These are phyloP conservation scores for Drosophila tanythrix DNA, from an alignment of 2,888 invertebrate genomes.

Conservation along the genomic window DNA sequence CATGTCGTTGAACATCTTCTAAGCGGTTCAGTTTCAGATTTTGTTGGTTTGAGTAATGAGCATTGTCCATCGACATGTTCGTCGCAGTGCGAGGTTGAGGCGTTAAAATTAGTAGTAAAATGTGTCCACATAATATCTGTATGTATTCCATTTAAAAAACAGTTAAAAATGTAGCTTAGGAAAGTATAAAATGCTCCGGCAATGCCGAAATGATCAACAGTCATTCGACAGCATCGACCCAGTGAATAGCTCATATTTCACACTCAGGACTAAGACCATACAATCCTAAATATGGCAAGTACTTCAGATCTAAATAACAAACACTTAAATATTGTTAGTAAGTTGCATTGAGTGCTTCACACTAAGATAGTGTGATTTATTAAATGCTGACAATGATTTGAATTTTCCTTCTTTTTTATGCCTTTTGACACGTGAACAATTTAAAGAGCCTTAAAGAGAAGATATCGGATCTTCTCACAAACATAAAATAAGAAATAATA, in stretches of 20 bases:
- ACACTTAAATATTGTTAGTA: background rate
- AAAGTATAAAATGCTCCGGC: conserved; percentile 62
- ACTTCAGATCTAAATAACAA: background rate
- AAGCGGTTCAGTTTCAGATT: conserved; percentile 33
- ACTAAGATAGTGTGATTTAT: background rate
- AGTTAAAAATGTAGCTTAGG: conserved; percentile 26
- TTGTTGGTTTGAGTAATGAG: conserved; percentile 66
- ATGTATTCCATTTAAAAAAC: conserved; percentile 49
- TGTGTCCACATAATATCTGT: conserved; percentile 41
- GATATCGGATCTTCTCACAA: too few species aligned
- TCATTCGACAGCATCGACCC: conserved; percentile 45
- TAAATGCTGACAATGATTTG: background rate
- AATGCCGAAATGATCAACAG: conserved; percentile 47
- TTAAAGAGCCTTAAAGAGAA: background rate
- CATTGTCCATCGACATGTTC: conserved; percentile 60
- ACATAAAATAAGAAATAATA: background rate
- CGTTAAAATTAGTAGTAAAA: conserved; percentile 70
- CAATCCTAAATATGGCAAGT: conserved; percentile 44
- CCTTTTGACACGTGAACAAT: background rate
- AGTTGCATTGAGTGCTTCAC: background rate
- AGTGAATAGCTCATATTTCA: conserved; percentile 25
- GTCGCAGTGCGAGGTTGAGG: conserved; percentile 32
- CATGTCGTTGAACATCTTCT: conserved; percentile 44
- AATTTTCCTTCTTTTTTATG: background rate
- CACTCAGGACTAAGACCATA: conserved; percentile 10